Conservation (phyloP, 2,888 invertebrate genomes). For the Mythimna impura region DNA sequence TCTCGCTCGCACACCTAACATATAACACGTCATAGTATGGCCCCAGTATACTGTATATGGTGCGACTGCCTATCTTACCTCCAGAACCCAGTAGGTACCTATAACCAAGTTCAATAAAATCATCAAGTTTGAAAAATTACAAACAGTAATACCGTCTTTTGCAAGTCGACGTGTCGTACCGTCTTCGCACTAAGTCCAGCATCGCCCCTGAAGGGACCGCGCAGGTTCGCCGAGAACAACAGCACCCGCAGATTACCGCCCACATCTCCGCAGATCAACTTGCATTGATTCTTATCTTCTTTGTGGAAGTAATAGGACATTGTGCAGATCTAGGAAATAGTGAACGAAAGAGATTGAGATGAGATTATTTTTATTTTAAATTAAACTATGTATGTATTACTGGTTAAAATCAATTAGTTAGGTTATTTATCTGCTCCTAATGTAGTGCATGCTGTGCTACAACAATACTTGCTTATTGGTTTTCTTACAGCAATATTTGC, state of each 20-base stretch:
- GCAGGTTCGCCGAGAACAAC: conserved; percentile 90
- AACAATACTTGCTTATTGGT: no score
- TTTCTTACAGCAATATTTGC: no score
- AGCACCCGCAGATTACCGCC: conserved; percentile 93
- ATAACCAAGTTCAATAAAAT: not conserved
- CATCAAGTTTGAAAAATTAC: not conserved
- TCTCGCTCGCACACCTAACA: no score
- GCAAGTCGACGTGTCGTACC: conserved; percentile 90
- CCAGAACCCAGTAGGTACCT: not conserved
- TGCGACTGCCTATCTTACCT: not conserved
- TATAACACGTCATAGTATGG: no score
- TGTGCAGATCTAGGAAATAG: conserved; percentile 79
- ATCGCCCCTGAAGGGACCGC: conserved; percentile 93
- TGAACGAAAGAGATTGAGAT: not conserved
- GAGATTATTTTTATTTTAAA: not conserved
- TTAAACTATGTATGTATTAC: no score
- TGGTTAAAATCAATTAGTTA: no score
- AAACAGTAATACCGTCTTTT: conserved; percentile 78
- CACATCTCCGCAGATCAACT: conserved; percentile 93
- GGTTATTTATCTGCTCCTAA: no score
- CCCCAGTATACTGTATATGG: no score
- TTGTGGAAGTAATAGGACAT: conserved; percentile 91
- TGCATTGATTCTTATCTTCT: conserved; percentile 90
- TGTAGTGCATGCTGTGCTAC: no score
- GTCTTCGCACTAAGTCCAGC: conserved; percentile 91